A percentile compares a stretch with the other conserved stretches of the same genome.
phyloP scores from a whole-genome alignment of 2,113 vertebrate species.

The Raphicerus campestris region DNA sequence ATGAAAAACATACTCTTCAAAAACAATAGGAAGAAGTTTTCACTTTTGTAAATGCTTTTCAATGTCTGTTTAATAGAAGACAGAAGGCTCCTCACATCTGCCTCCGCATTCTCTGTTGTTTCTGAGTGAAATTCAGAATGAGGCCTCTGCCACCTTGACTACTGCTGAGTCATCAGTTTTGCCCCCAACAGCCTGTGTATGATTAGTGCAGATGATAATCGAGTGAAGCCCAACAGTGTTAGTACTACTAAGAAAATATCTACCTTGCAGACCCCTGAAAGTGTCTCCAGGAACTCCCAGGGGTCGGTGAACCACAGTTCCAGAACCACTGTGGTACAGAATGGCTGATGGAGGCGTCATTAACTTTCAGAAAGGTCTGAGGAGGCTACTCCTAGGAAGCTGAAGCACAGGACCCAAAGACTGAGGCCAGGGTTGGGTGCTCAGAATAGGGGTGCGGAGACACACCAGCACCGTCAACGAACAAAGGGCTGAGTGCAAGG shows the following conservation, averaged over 20 bases:
- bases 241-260: not conserved
- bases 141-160: rapidly evolving
- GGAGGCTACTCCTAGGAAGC: not conserved
- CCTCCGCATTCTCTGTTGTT: not conserved
- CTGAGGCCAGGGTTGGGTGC: not conserved
- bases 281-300: not conserved
- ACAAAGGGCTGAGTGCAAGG: not conserved
- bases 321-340: not conserved
- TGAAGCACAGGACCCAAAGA: not conserved
- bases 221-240: not conserved
- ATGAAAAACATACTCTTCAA: not conserved
- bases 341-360: not conserved
- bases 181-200: no score
- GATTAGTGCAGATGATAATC: no score
- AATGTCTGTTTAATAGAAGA: not conserved
- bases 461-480: not conserved
- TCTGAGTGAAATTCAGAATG: rapidly evolving
- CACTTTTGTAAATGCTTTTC: not conserved
- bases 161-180: rapidly evolving
- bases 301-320: rapidly evolving
- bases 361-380: no score
- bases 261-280: not conserved
- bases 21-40: not conserved
- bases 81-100: rapidly evolving
- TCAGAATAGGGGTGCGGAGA: not conserved